Conservation (phyloP, 2,797 vertebrate species). For the Cynodonichthys magdalenae region DNA sequence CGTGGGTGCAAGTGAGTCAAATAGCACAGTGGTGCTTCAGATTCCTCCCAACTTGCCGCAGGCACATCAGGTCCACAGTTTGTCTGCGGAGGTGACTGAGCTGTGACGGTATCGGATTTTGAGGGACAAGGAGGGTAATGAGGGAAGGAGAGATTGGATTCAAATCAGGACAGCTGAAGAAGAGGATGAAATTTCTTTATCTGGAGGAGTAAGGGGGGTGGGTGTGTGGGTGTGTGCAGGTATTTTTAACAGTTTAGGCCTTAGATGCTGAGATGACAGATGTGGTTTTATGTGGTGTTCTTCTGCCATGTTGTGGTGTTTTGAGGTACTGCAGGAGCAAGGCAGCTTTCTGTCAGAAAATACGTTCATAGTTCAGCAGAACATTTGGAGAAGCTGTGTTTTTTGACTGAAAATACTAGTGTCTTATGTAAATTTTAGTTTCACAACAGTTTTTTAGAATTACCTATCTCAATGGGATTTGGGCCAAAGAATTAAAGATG, state of each 20-base stretch:
- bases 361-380: constrained; percentile 18
- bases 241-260: constrained; percentile 36
- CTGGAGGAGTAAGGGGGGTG: constrained; percentile 16
- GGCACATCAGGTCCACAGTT: constrained; percentile 30
- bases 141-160: constrained; percentile 57
- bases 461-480: background rate
- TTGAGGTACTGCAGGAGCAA: constrained; percentile 9
- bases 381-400: constrained; percentile 11
- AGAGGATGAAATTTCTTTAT: constrained; percentile 57
- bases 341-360: constrained; percentile 1
- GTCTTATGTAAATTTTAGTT: background rate
- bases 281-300: constrained; percentile 16
- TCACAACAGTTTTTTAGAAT: too few relatives aligned
- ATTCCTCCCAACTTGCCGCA: constrained; percentile 27
- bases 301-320: constrained; percentile 69
- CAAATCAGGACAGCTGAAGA: constrained; percentile 54
- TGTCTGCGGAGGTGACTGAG: constrained; percentile 42
- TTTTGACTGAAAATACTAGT: background rate
- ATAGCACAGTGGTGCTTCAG: constrained; percentile 27
- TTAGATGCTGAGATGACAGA: background rate
- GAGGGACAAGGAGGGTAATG: constrained; percentile 64
- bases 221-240: background rate
- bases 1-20: constrained; percentile 35
- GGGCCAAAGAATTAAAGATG: background rate
- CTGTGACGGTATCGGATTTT: constrained; percentile 43